Conservation (phyloP, 2,797 vertebrate species). For the Mus spretus region DNA sequence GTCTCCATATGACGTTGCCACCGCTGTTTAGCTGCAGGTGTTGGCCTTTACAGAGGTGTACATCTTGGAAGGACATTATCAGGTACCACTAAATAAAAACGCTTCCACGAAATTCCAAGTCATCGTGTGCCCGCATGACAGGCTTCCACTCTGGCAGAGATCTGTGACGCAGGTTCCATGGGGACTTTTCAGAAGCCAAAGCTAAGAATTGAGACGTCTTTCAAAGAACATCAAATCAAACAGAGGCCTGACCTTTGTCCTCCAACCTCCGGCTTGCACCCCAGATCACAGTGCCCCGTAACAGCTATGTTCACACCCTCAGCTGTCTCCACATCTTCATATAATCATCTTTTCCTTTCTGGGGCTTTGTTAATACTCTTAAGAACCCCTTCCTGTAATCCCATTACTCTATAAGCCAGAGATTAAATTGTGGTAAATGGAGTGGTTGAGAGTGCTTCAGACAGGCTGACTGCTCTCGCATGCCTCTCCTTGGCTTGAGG, state of each 20-base stretch:
- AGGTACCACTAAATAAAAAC: background rate
- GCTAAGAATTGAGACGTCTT: background rate
- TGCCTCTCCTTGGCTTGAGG: background rate
- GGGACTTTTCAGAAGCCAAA: conserved; percentile 25
- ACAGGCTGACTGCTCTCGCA: background rate
- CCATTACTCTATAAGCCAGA: conserved; percentile 15
- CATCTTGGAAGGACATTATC: background rate
- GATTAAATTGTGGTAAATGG: background rate
- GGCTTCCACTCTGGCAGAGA: background rate
- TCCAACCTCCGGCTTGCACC: background rate
- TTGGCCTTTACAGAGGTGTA: background rate
- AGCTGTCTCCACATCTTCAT: background rate
- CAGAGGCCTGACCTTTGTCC: background rate
- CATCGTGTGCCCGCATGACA: background rate
- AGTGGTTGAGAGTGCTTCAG: background rate
- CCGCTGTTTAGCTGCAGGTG: background rate
- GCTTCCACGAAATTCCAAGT: background rate
- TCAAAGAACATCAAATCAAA: background rate
- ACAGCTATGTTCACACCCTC: background rate
- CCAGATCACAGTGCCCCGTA: background rate
- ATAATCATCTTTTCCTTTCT: background rate
- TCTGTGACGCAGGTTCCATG: background rate
- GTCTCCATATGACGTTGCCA: background rate
- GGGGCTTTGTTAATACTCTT: conserved; percentile 37
- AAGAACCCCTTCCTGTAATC: conserved; percentile 14